Evolutionary conservation across 2,113 vertebrate species (phyloP).

Genomic region (Pyxicephalus adspersus): DNA sequence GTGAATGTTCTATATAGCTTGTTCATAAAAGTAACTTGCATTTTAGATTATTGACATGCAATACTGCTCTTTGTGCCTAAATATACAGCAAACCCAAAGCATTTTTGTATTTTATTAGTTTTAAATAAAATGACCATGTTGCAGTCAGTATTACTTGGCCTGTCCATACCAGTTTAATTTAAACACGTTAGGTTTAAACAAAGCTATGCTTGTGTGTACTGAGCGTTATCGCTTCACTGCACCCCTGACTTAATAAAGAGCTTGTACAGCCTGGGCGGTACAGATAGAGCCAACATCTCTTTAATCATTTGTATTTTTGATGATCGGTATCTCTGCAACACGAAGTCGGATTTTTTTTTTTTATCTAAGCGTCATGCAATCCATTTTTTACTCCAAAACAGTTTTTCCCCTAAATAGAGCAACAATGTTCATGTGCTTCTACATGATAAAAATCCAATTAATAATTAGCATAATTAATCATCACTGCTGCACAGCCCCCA

Average conservation of each 20-base stretch:
- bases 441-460: constrained; percentile 56
- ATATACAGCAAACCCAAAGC: not conserved
- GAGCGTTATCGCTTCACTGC: constrained; percentile 36
- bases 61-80: too few relatives aligned
- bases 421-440: constrained; percentile 12
- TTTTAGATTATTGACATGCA: too few relatives aligned
- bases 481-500: constrained; percentile 13
- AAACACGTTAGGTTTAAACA: constrained; percentile 1
- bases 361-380: constrained; percentile 39
- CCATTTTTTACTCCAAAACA: constrained; percentile 35
- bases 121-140: not conserved
- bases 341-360: constrained; percentile 27
- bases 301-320: constrained; percentile 56
- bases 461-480: constrained; percentile 54
- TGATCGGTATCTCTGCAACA: constrained; percentile 48
- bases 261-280: constrained; percentile 25
- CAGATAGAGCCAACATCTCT: constrained; percentile 46
- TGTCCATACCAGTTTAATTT: not conserved
- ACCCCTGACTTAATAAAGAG: constrained; percentile 43
- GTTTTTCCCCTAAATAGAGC: constrained; percentile 21
- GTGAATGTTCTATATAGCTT: too few relatives aligned
- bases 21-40: too few relatives aligned
- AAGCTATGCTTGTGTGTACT: not conserved
- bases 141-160: not conserved
- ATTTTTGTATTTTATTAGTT: too few relatives aligned